Evolutionary conservation across 2,113 vertebrate species (phyloP), one percentile per base, ranked within the genome.

Genomic region (Helogale parvula): DNA sequence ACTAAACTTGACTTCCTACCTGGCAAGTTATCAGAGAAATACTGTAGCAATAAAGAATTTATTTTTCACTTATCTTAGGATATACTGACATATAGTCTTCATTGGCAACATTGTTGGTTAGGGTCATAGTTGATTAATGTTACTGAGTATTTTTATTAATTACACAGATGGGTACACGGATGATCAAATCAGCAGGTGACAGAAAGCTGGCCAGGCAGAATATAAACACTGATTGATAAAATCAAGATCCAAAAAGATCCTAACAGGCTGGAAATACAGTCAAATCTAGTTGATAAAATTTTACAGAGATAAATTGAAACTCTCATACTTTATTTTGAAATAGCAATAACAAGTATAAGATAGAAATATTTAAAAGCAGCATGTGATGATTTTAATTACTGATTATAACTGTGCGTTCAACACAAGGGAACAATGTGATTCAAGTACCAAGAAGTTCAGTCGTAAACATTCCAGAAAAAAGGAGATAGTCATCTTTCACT

Each of bases 361-460:
- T 27, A 60, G 31, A 80, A 93, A 72, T 54, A 79, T 33, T 88
- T 96, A 80, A 85, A 96, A 79, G 23, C 52, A 79, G 15, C 27
- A 29, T 27, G n/a, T 63, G 38, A 29, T 47, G 65, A 38, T 63
- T 96, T 8, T 82, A 50, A 60, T 71, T 52, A 65, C 45, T 41
- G 60, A 72, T 69, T 72, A 87, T 14, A n/a, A 71, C 52, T 63
- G 19, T 80, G 69, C 63, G 7, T 38, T 92, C 21, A 72, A 72
- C 14, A 45, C 60, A 69, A 71, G 63, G 52, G 41, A 77, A 74
- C 15, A 63, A 31, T 47, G 60, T 77, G 80, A 90, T 68, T 9
- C 35, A 45, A 74, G 60, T 52, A 10, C 41, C 15, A 68, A 94
- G 69, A 8, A 47, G 45, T 84, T 94, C 27, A 82, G 45, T 45